Evolutionary conservation across 2,797 vertebrate species (phyloP).

Genomic region (Ctenopoma kingsleyae): DNA sequence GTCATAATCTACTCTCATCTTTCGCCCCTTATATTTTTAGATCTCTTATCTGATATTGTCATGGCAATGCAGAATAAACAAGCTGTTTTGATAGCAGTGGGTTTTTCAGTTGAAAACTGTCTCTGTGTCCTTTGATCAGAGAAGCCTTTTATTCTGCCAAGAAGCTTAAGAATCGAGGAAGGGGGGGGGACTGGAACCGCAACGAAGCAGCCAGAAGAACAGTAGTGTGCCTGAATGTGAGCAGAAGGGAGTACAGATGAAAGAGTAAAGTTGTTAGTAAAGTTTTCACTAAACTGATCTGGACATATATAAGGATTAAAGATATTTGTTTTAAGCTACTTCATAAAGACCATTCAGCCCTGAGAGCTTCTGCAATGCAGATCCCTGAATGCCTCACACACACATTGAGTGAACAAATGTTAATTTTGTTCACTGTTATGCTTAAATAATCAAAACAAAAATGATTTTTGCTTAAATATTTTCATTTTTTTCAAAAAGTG

Average conservation of each 20-base stretch:
- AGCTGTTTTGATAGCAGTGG: slow-evolving; percentile 62
- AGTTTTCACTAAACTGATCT: neutral
- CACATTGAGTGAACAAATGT: no score
- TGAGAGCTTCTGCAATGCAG: no score
- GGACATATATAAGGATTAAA: neutral
- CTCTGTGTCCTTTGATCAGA: slow-evolving; percentile 76
- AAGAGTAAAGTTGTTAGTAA: neutral
- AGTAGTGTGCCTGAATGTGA: slow-evolving; percentile 20
- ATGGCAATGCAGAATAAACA: slow-evolving; percentile 82
- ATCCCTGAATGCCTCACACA: no score
- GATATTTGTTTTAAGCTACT: no score
- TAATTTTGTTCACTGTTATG: no score
- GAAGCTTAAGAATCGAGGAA: slow-evolving; percentile 62
- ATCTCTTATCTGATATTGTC: slow-evolving; percentile 82
- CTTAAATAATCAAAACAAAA: no score
- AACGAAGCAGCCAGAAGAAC: slow-evolving; percentile 35
- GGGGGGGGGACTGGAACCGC: slow-evolving; percentile 21
- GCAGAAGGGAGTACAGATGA: slow-evolving; percentile 11
- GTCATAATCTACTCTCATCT: slow-evolving; percentile 66
- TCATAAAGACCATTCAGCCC: no score
- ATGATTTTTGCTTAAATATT: no score
- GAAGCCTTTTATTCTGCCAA: slow-evolving; percentile 74
- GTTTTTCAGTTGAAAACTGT: slow-evolving; percentile 62
- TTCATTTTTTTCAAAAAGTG: no score
- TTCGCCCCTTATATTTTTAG: slow-evolving; percentile 74